Percentiles rank a stretch among this genome's conserved stretches.
Evolutionary conservation across 2,113 vertebrate genomes (phyloP).

Genomic region (Rostratula benghalensis): DNA sequence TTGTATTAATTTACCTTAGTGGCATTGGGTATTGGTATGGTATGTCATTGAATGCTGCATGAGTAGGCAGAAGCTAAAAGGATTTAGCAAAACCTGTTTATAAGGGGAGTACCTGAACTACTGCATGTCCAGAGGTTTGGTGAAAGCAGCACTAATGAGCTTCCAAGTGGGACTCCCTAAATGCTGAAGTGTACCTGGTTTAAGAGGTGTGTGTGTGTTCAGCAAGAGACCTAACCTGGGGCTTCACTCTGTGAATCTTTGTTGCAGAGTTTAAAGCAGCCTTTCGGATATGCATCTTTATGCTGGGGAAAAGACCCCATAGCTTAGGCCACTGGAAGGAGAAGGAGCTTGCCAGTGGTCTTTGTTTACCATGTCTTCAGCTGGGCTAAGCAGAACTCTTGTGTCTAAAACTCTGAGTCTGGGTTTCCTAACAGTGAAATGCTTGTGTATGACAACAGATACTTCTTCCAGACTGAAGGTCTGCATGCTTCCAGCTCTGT

Average conservation of each 20-base stretch:
- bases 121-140: not conserved
- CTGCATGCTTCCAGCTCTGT: not conserved
- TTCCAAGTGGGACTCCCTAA: not conserved
- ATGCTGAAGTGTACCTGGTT: not conserved
- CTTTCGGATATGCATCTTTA: not conserved
- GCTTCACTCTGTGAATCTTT: not conserved
- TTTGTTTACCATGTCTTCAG: rapidly evolving
- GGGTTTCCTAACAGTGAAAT: not conserved
- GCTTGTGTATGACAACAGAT: not conserved
- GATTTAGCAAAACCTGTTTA: not conserved
- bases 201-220: not conserved
- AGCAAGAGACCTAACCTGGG: not conserved
- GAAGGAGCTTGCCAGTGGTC: not conserved
- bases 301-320: not conserved
- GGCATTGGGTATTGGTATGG: not conserved
- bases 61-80: not conserved
- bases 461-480: not conserved
- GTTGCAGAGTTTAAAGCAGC: not conserved
- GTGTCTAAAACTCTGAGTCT: not conserved
- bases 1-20: constrained; percentile 35
- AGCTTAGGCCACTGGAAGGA: not conserved
- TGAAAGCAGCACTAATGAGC: not conserved
- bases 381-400: not conserved
- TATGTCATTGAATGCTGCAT: not conserved
- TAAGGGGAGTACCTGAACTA: not conserved